A percentile compares a stretch with the other conserved stretches of the same genome.
These are phyloP conservation scores for Xyrichtys novacula DNA, from an alignment of 2,797 vertebrate species.

Conservation along the genomic window DNA sequence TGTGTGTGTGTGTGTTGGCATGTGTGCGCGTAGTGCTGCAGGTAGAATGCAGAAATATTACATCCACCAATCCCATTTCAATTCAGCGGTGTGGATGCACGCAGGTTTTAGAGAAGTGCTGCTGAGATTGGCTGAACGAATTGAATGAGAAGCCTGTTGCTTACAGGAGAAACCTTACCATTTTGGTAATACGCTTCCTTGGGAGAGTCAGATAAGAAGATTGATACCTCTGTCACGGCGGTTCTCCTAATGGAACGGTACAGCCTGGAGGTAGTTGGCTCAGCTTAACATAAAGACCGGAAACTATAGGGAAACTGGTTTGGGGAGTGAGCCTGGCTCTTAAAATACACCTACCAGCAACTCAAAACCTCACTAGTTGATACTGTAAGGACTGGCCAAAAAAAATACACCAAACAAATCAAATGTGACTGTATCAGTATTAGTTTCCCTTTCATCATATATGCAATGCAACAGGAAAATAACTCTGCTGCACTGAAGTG, in stretches of 20 bases:
- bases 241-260: not conserved
- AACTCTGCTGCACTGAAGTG: too few relatives aligned
- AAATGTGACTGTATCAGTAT: too few relatives aligned
- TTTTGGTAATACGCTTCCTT: slow-evolving; percentile 7
- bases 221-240: not conserved
- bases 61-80: slow-evolving; percentile 18
- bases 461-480: too few relatives aligned
- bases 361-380: too few relatives aligned
- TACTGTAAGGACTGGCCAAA: too few relatives aligned
- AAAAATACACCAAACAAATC: too few relatives aligned
- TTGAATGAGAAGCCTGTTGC: not conserved
- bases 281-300: not conserved
- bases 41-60: slow-evolving; percentile 9
- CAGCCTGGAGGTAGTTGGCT: not conserved
- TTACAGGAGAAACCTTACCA: not conserved
- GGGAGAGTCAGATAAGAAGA: not conserved
- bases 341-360: too few relatives aligned
- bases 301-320: too few relatives aligned
- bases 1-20: too few relatives aligned
- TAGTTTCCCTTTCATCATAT: too few relatives aligned
- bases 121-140: slow-evolving; percentile 6
- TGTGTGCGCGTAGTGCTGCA: slow-evolving; percentile 1
- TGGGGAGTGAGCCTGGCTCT: not conserved
- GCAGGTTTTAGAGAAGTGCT: not conserved
- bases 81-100: slow-evolving; percentile 1